Evolutionary conservation across 2,113 vertebrate genomes (phyloP).

Genomic region (Hiodon alosoides): DNA sequence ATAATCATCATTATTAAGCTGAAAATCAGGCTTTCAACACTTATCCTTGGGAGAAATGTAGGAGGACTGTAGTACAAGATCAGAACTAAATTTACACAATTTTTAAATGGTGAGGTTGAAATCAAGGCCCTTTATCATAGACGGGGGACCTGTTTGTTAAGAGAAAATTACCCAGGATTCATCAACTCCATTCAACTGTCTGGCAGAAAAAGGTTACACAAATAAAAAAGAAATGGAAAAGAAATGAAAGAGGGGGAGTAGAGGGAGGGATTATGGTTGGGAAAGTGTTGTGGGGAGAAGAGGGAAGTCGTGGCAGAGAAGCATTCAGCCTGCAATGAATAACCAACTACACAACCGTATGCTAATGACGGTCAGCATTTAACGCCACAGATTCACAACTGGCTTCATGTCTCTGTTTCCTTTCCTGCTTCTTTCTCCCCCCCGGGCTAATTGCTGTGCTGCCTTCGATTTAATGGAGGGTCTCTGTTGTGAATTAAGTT

Average conservation of each 20-base stretch:
- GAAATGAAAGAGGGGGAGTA: not conserved
- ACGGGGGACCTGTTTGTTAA: no score
- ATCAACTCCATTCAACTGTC: not conserved
- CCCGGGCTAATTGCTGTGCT: slow-evolving; percentile 58
- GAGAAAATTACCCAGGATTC: not conserved
- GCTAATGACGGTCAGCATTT: slow-evolving; percentile 64
- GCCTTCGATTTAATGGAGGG: slow-evolving; percentile 54
- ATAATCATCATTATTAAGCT: no score
- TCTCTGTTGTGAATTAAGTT: slow-evolving; percentile 60
- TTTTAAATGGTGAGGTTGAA: no score
- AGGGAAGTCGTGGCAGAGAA: slow-evolving; percentile 31
- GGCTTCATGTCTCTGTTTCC: slow-evolving; percentile 44
- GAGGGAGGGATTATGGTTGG: slow-evolving; percentile 35
- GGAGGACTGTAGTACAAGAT: no score
- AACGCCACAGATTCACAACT: slow-evolving; percentile 58
- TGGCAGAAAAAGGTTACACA: not conserved
- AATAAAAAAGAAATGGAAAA: not conserved
- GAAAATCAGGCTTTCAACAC: no score
- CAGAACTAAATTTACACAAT: no score
- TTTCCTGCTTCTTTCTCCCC: slow-evolving; percentile 41
- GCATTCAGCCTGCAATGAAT: slow-evolving; percentile 63
- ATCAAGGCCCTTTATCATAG: no score
- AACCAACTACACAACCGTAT: slow-evolving; percentile 54
- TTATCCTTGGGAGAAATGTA: no score
- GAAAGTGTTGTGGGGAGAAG: slow-evolving; percentile 49